Evolutionary conservation across 1,140 invertebrate genomes (phyloP).

Genomic region (Thaumetopoea pityocampa): DNA sequence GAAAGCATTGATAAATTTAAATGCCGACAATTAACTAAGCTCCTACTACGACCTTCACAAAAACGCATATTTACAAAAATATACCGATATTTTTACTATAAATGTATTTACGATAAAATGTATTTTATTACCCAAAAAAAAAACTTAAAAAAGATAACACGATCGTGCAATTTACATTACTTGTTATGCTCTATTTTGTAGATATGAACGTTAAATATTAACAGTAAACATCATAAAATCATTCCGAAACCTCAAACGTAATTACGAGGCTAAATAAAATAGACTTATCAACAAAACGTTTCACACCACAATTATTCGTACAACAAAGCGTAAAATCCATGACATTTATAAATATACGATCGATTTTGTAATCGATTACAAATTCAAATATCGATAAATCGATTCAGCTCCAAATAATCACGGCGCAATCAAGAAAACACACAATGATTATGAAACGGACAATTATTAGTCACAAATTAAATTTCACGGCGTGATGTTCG

Average conservation of each 20-base stretch:
- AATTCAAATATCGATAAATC: conserved; percentile 33
- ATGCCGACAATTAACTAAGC: no score
- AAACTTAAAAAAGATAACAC: no score
- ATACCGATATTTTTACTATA: no score
- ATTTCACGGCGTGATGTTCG: conserved; percentile 30
- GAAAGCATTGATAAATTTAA: no score
- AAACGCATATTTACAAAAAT: no score
- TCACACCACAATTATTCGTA: conserved; percentile 26
- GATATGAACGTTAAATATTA: no score
- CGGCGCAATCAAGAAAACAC: conserved; percentile 37
- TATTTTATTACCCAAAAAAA: no score
- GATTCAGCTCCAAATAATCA: conserved; percentile 36
- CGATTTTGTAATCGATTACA: conserved; percentile 32
- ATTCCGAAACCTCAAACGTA: background rate
- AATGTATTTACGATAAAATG: no score
- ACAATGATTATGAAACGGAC: conserved; percentile 28
- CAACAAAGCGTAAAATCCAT: conserved; percentile 37
- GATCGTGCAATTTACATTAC: no score
- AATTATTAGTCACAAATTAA: conserved; percentile 29
- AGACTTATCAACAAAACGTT: conserved; percentile 6
- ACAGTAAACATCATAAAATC: no score
- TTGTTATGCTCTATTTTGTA: no score
- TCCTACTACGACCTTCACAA: no score
- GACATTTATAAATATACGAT: conserved; percentile 49
- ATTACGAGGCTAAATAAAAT: conserved; percentile 11